Evolutionary conservation across 2,113 vertebrate genomes (phyloP).

Genomic region (Psammodynastes pulverulentus): DNA sequence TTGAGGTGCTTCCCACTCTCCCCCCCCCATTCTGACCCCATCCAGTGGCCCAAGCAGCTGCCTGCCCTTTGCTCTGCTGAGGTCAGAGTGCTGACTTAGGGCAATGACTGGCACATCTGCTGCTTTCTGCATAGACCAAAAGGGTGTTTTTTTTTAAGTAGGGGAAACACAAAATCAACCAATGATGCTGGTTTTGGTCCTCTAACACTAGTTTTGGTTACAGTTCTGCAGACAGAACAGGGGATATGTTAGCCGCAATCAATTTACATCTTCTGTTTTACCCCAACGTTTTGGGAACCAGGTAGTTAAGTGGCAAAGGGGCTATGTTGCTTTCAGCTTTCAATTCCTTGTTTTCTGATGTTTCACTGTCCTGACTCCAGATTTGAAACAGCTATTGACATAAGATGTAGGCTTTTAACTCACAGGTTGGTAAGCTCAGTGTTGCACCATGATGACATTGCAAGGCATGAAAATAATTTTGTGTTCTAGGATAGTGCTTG

Average conservation of each 20-base stretch:
- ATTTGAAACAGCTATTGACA: neutral
- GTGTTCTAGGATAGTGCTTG: constrained; percentile 10
- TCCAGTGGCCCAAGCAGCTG: constrained; percentile 33
- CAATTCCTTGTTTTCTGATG: neutral
- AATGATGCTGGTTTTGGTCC: neutral
- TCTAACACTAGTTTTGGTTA: neutral
- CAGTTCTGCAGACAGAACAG: neutral
- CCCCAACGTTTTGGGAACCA: neutral
- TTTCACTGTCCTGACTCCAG: neutral
- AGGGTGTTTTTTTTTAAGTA: neutral
- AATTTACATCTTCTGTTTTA: neutral
- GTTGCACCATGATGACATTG: constrained; percentile 3
- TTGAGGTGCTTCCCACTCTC: constrained; percentile 4
- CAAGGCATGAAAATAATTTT: constrained; percentile 1
- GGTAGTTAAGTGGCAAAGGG: neutral
- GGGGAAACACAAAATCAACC: neutral
- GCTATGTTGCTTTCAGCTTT: neutral
- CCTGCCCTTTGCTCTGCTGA: constrained; percentile 38
- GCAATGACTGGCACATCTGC: constrained; percentile 26
- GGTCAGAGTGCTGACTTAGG: constrained; percentile 34
- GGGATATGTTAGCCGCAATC: neutral
- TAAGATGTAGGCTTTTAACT: neutral
- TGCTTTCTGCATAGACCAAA: constrained; percentile 3
- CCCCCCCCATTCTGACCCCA: neutral
- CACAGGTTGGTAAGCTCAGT: neutral